Evolutionary conservation across 2,113 vertebrate genomes (phyloP).

Genomic region (Dasyprocta punctata): DNA sequence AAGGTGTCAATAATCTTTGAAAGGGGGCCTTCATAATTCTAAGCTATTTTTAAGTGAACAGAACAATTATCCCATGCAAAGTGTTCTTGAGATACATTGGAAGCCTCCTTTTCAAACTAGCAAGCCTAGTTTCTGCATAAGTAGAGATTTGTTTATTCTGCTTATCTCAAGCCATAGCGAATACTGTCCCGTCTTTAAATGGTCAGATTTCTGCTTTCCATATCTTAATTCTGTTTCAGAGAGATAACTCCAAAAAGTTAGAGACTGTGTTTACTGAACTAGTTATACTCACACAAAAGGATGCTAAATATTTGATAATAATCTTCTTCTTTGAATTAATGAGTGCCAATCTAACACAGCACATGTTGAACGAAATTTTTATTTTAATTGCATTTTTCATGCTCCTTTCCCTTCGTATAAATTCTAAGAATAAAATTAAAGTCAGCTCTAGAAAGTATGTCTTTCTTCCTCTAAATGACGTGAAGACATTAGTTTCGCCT

Average conservation of each 20-base stretch:
- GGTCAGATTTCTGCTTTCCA: conserved; percentile 54
- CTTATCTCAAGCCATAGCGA: conserved; percentile 49
- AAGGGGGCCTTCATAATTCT: background rate
- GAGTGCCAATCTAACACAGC: conserved; percentile 72
- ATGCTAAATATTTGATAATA: conserved; percentile 80
- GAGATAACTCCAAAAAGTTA: conserved; percentile 73
- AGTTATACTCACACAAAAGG: conserved; percentile 67
- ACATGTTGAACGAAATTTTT: conserved; percentile 66
- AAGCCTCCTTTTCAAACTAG: conserved; percentile 44
- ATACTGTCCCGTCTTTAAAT: conserved; percentile 53
- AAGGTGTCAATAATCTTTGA: conserved; percentile 57
- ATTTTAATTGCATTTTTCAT: conserved; percentile 76
- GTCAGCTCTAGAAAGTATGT: conserved; percentile 65
- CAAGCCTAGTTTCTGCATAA: conserved; percentile 6
- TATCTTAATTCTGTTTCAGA: conserved; percentile 69
- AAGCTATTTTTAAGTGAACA: conserved; percentile 63
- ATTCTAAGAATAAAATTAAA: conserved; percentile 77
- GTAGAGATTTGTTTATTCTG: conserved; percentile 62
- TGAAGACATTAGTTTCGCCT: conserved; percentile 76
- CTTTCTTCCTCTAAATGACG: conserved; percentile 72
- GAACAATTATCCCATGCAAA: conserved; percentile 10
- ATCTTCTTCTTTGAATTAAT: conserved; percentile 74
- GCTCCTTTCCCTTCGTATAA: conserved; percentile 67
- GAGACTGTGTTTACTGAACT: conserved; percentile 67
- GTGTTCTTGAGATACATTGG: background rate